Evolutionary conservation across 2,113 vertebrate species (phyloP), one percentile per base, ranked within the genome.

Genomic region (Sylvietta virens): DNA sequence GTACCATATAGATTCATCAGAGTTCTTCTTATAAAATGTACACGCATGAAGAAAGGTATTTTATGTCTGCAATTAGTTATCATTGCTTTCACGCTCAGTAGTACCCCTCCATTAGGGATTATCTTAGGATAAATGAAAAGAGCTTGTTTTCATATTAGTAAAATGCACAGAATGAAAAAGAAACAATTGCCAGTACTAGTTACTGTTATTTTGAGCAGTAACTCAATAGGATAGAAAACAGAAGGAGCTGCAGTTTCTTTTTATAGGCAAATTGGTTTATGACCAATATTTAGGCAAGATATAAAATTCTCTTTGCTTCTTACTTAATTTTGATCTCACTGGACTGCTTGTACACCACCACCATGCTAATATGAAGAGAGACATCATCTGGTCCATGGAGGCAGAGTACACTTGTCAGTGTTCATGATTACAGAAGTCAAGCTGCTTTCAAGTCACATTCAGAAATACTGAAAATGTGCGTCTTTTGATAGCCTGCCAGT

Each of bases 401-500:
- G 24, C 71, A 82, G 82, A 83, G 74, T 37, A 91, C 31, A 40
- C 90, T 96, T 91, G 86, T 92, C 92, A 79, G 81, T 51, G 71
- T 91, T 97, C 80, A 81, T 86, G 86, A 95, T 93, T 95, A 92
- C 72, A 95, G 83, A 82, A 97, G 92, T 91, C 88, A 93, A 96
- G 92, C 93, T 95, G 84, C 81, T 97, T 96, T 95, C 86, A 94
- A 94, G 89, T 95, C 88, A 87, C 88, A 93, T 92, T 94, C 84
- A 73, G 66, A 85, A 95, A 94, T 0, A 3, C 40, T 86, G 88
- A 83, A 96, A 97, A 77, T 40, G 76, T 71, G 84, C 0, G 4
- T 77, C 92, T 94, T 97, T 94, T 97, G 95, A 95, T 95, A 91
- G 85, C 86, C 95, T 96, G 93, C 85, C 95, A 95, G 89, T 77